These are phyloP conservation scores for Sebastes reedi DNA, from an alignment of 2,797 vertebrate genomes.

Conservation along the genomic window DNA sequence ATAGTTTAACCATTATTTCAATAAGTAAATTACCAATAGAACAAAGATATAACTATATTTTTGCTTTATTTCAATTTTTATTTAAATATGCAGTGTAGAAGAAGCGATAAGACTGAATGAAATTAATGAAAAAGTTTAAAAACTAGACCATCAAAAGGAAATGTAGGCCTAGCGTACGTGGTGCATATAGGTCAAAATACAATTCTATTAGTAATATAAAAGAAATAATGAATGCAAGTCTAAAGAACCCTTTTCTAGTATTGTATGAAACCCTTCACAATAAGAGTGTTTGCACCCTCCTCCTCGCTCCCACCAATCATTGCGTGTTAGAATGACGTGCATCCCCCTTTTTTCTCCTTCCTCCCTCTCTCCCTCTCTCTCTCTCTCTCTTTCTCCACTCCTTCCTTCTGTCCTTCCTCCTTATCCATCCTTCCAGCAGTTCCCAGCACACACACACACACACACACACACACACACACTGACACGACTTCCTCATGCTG, in stretches of 20 bases:
- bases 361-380: neutral
- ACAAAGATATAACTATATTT: neutral
- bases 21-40: neutral
- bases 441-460: neutral
- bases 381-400: neutral
- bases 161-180: neutral
- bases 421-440: constrained; percentile 45
- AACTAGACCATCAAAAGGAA: neutral
- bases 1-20: neutral
- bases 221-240: neutral
- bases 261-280: constrained; percentile 26
- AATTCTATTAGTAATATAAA: neutral
- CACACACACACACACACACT: neutral
- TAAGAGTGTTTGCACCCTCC: constrained; percentile 50
- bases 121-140: neutral
- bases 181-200: accelerated
- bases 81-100: too few species aligned
- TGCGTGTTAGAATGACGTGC: constrained; percentile 68
- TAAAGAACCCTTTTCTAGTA: constrained; percentile 16
- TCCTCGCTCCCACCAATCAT: constrained; percentile 66
- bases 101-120: too few species aligned
- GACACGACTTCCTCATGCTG: constrained; percentile 5
- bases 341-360: constrained; percentile 36
- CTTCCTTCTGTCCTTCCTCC: constrained; percentile 27
- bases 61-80: too few species aligned